These are phyloP conservation scores for Venustaconcha ellipsiformis DNA, from an alignment of 1,140 invertebrate genomes.

Conservation along the genomic window DNA sequence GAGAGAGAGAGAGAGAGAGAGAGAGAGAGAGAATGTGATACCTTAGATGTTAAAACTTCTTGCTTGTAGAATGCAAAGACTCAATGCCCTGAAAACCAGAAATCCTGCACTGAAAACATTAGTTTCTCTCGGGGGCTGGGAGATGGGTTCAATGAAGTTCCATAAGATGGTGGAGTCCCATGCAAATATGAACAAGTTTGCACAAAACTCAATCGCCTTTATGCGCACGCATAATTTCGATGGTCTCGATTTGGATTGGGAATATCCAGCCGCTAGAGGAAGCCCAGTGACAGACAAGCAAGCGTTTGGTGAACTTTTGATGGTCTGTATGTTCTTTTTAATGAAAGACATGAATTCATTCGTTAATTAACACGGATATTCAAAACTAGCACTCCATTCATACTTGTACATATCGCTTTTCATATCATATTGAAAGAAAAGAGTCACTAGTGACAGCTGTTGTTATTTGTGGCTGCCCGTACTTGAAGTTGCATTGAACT, in stretches of 20 bases:
- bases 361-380: no score
- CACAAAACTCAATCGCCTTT: constrained; percentile 93
- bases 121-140: constrained; percentile 94
- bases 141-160: constrained; percentile 92
- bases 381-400: no score
- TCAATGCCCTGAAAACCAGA: constrained; percentile 83
- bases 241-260: constrained; percentile 95
- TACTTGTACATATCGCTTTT: no score
- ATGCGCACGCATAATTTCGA: constrained; percentile 92
- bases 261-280: constrained; percentile 80
- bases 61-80: not conserved
- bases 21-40: no score
- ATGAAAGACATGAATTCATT: no score
- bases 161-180: constrained; percentile 74
- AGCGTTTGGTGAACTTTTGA: constrained; percentile 52
- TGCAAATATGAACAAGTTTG: constrained; percentile 76
- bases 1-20: no score
- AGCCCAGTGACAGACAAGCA: constrained; percentile 77
- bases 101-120: constrained; percentile 92
- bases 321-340: not conserved
- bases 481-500: no score
- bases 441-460: no score
- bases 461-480: no score
- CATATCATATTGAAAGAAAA: no score
- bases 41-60: no score